A percentile compares a stretch with the other conserved stretches of the same genome.
These are phyloP conservation scores for Carabus problematicus DNA, from an alignment of 2,888 invertebrate species.

Conservation along the genomic window DNA sequence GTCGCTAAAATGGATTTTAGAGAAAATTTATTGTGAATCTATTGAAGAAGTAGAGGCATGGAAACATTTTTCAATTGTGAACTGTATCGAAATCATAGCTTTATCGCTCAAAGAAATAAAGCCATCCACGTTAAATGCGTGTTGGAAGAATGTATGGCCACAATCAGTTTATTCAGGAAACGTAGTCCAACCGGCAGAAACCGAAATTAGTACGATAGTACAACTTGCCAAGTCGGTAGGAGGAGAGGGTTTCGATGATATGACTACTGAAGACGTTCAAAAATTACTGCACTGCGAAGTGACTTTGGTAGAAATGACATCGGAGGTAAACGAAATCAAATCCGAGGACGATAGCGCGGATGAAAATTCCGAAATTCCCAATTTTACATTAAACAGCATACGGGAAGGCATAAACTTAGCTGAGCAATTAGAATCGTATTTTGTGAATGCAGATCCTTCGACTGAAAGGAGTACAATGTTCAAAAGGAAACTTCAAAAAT, in stretches of 20 bases:
- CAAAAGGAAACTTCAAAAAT: conserved; percentile 1
- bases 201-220: too few relatives aligned
- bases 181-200: too few relatives aligned
- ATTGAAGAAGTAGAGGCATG: too few relatives aligned
- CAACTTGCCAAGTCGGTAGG: too few relatives aligned
- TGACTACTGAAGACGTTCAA: conserved; percentile 6
- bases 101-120: too few relatives aligned
- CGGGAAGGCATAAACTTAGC: conserved; percentile 7
- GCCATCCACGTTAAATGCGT: too few relatives aligned
- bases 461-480: background rate
- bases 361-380: background rate
- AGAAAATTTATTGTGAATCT: too few relatives aligned
- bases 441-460: background rate
- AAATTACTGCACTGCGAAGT: conserved; percentile 3
- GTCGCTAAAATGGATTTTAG: too few relatives aligned
- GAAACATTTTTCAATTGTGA: too few relatives aligned
- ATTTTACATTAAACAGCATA: conserved; percentile 3
- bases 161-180: too few relatives aligned
- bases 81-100: too few relatives aligned
- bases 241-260: background rate
- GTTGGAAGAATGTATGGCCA: too few relatives aligned
- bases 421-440: conserved; percentile 7
- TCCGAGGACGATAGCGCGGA: background rate
- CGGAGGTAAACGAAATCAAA: conserved; percentile 7
- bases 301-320: background rate